phyloP scores from a whole-genome alignment of 37 sponge, comb jelly and placozoan genomes.

The Beroe forskalii region DNA sequence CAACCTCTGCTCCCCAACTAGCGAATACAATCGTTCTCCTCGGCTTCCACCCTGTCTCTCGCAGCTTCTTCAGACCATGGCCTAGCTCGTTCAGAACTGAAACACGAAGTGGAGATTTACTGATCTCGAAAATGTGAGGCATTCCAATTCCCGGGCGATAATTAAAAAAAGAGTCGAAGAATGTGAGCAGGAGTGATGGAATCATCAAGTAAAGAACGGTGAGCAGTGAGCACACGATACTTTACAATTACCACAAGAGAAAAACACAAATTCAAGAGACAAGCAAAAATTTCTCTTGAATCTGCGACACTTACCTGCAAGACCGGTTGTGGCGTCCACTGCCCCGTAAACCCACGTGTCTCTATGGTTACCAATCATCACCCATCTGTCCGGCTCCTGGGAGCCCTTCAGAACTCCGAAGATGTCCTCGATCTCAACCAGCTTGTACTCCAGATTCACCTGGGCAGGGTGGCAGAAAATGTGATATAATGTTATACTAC shows the following conservation, averaged over 20 bases:
- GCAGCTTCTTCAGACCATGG: neutral
- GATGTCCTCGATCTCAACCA: constrained; percentile 55
- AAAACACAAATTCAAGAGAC: no score
- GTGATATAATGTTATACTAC: no score
- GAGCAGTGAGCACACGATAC: no score
- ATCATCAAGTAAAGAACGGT: no score
- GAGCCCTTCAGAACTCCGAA: constrained; percentile 20
- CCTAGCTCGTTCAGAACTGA: constrained; percentile 51
- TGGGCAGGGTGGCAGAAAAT: no score
- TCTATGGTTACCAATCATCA: constrained; percentile 54
- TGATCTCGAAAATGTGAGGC: no score
- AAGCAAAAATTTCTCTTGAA: no score
- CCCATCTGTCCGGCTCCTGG: constrained; percentile 55
- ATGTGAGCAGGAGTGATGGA: no score
- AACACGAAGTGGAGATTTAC: no score
- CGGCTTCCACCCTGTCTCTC: constrained; percentile 12
- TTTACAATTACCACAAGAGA: no score
- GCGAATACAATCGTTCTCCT: constrained; percentile 59
- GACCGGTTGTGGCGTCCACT: constrained; percentile 50
- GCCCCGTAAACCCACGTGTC: constrained; percentile 58
- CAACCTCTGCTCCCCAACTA: constrained; percentile 62
- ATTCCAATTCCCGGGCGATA: no score
- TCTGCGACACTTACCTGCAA: constrained; percentile 29
- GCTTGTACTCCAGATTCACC: constrained; percentile 58
- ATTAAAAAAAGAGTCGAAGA: no score